Evolutionary conservation across 2,888 invertebrate genomes (phyloP), one percentile per base, ranked within the genome.

Genomic region (Oscheius myriophilus): DNA sequence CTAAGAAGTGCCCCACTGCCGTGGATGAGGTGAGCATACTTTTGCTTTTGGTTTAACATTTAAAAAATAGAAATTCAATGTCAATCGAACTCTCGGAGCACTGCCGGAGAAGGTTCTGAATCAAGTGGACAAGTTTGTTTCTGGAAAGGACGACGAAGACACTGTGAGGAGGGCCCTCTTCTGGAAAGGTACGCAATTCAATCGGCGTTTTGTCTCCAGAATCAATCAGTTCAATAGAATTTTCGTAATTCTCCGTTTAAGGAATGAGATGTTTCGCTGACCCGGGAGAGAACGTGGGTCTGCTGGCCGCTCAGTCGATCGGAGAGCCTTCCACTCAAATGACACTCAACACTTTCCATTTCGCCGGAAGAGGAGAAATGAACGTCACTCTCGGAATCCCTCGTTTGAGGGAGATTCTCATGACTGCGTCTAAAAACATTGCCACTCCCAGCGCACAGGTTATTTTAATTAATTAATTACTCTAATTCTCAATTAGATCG

Each of bases 361-460:
- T 98, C 88, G 98, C 98, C 83, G 92, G 96, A 46, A 71, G 82
- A 89, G 96, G 97, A 90, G 98, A 98, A 89, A 98, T 98, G 96
- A 99, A 99, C 90, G 97, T 99, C 0, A 98, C 98, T 0, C 90
- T 99, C n/a, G 98, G 98, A 90, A 97, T 98, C 82, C 98, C 98
- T 0, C 91, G 98, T 81, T 90, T 98, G 6, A 89, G 96, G 81
- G 98, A 98, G 90, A 95, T 98, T 81, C 89, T 98, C 0, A 97
- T 98, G 96, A 92, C 89, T 2, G 96, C 96, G 0, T 93, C 94
- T 0, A 91, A 91, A n/a, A 92, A 92, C 71, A 93, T 96, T 14
- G 94, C 94, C 88, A 98, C 98, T 0, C 98, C 98, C 0, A 93
- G 92, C 62, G 82, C 85, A 12, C 73, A 80, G 78, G 95, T 97